These are phyloP conservation scores for Rallus crepitans DNA, from an alignment of 2,797 vertebrate species.

Conservation along the genomic window DNA sequence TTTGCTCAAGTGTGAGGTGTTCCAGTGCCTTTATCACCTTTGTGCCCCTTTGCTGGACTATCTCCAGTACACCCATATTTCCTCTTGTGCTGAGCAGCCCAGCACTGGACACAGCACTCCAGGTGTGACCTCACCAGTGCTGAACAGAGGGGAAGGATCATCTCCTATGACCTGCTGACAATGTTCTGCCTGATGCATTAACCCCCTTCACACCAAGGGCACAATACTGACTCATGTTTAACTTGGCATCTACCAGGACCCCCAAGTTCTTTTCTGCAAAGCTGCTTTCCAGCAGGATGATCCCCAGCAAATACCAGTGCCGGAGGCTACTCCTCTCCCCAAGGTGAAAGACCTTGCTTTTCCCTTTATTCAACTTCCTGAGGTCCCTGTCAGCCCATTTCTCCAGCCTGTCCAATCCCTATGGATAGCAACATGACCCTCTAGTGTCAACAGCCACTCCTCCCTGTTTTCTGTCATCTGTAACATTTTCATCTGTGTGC, in stretches of 20 bases:
- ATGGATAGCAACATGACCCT: neutral
- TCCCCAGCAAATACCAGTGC: too few relatives aligned
- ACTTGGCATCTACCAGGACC: neutral
- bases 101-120: neutral
- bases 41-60: fast-evolving
- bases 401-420: neutral
- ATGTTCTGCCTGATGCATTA: neutral
- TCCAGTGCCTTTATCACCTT: neutral
- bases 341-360: neutral
- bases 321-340: neutral
- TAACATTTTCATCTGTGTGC: neutral
- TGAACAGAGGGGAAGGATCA: neutral
- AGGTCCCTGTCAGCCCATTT: neutral
- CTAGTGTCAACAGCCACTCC: neutral
- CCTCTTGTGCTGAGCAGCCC: neutral
- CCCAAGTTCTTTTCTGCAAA: neutral
- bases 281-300: neutral
- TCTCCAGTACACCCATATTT: fast-evolving
- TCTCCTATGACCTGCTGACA: neutral
- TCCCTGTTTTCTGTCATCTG: neutral
- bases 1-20: neutral
- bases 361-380: neutral
- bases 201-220: too few relatives aligned
- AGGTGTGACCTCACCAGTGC: neutral
- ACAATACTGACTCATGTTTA: neutral